A percentile compares a stretch with the other conserved stretches of the same genome.
These are phyloP conservation scores for Tetrao urogallus DNA, from an alignment of 2,113 vertebrate species.

Conservation along the genomic window DNA sequence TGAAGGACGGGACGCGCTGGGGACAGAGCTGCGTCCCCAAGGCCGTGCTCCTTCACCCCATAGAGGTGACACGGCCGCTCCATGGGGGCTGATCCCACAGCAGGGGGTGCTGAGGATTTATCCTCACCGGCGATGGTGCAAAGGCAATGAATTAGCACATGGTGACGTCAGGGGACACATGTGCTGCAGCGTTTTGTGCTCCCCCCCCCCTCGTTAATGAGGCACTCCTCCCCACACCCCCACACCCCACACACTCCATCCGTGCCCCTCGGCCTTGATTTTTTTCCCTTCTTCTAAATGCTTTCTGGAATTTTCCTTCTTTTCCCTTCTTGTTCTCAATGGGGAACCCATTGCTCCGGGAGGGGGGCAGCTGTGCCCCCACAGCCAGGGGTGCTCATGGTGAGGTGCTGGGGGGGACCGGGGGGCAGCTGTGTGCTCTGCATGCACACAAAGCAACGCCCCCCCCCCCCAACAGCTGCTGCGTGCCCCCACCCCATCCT, in stretches of 20 bases:
- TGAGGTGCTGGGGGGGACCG: no score
- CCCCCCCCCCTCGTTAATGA: neutral
- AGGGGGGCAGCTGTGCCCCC: neutral
- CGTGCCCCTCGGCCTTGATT: neutral
- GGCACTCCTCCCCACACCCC: neutral
- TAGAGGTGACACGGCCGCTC: fast-evolving
- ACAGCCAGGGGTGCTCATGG: neutral
- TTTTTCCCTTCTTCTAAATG: neutral
- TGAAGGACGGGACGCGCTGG: neutral
- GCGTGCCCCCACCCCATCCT: neutral
- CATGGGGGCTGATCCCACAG: neutral
- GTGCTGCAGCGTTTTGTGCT: neutral
- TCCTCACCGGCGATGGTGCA: constrained; percentile 34
- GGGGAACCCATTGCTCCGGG: fast-evolving
- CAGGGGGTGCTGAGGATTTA: constrained; percentile 35
- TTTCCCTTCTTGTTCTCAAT: neutral
- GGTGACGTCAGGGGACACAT: constrained; percentile 4
- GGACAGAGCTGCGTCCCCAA: neutral
- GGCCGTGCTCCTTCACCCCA: fast-evolving
- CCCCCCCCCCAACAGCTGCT: neutral
- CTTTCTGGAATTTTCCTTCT: neutral
- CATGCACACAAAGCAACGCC: no score
- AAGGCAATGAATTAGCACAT: constrained; percentile 36
- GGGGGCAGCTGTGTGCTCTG: neutral
- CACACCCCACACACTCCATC: no score